Base-by-base conservation (phyloP, 2,113 vertebrate species). In the Leuciscus idus region DNA sequence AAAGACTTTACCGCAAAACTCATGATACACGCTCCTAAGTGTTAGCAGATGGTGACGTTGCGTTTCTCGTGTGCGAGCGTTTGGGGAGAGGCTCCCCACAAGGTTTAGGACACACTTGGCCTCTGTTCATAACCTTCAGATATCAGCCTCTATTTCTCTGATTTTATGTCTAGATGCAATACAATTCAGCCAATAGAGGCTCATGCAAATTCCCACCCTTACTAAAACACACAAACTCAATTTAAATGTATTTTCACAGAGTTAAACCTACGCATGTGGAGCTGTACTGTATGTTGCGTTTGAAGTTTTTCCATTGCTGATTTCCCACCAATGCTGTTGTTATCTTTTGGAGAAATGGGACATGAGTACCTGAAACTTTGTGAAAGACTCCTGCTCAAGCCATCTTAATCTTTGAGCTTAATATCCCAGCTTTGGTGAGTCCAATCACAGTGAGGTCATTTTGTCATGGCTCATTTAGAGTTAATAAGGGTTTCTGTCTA, bases 41-140 rank as follows among this genome's bases (percentile, higher is more conserved):
- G 87, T 81, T 81, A 92, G 85, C 94, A 94, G 92, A 94, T 94
- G 93, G 84, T 81, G 66, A 86, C 76, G 79, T 82, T 92, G 85
- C 78, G 89, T 91, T 88, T 86, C 86, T 88, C 84, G 72, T 88
- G 88, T 84, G 88, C 81, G 72, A 88, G 87, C 84, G 13, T 82
- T 82, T 66, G 52, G 59, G 61, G 87, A 81, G 66, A 76, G 57
- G 26, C 66, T 84, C 46, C 43, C 59, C 85, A 85, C 83, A 77
- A 84, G 81, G 84, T 81, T 87, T 55, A 39, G 75, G 28, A 85
- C 78, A 79, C 70, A 70, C 43, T 83, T 88, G 84, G 84, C 87
- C 83, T 59, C 79, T 85, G 70, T 86, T 79, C 75, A 55, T 66
- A 36, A 73, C 70, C 28, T 79, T 80, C 48, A 77, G 61, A 28